These are phyloP conservation scores for Euclidia mi DNA, from an alignment of 2,888 invertebrate species.

Conservation along the genomic window DNA sequence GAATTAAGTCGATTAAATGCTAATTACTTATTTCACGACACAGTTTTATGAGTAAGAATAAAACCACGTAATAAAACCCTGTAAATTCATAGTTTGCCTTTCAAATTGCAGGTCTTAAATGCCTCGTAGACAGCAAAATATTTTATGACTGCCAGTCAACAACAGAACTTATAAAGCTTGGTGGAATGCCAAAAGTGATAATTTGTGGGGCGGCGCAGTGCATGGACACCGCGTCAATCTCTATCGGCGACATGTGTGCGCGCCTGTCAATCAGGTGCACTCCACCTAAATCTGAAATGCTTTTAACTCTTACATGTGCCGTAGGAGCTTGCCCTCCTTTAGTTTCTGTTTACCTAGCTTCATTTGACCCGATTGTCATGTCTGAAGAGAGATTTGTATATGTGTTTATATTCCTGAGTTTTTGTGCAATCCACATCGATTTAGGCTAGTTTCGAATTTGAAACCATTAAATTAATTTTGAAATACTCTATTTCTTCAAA, in stretches of 20 bases:
- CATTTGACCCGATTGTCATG: conserved; percentile 10
- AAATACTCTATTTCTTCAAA: no score
- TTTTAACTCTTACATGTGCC: conserved; percentile 33
- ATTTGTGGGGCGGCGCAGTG: conserved; percentile 71
- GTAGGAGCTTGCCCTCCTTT: conserved; percentile 12
- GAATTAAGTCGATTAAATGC: no score
- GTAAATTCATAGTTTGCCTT: no score
- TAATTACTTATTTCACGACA: no score
- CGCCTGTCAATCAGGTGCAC: conserved; percentile 57
- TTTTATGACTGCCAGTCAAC: conserved; percentile 23
- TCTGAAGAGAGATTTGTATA: background rate
- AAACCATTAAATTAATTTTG: no score
- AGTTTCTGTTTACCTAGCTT: conserved; percentile 23
- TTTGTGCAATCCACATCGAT: no score
- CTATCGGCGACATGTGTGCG: conserved; percentile 46
- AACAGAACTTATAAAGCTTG: conserved; percentile 62
- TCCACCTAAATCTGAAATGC: conserved; percentile 35
- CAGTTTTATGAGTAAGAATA: no score
- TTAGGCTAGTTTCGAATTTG: no score
- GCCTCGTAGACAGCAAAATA: conserved; percentile 2
- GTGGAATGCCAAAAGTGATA: conserved; percentile 73
- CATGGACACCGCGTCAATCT: conserved; percentile 68
- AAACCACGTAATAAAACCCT: no score
- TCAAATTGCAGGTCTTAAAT: no score
- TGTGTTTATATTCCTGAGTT: no score